Base-by-base conservation (phyloP, 2,888 invertebrate genomes). In the Dynastes grantii region DNA sequence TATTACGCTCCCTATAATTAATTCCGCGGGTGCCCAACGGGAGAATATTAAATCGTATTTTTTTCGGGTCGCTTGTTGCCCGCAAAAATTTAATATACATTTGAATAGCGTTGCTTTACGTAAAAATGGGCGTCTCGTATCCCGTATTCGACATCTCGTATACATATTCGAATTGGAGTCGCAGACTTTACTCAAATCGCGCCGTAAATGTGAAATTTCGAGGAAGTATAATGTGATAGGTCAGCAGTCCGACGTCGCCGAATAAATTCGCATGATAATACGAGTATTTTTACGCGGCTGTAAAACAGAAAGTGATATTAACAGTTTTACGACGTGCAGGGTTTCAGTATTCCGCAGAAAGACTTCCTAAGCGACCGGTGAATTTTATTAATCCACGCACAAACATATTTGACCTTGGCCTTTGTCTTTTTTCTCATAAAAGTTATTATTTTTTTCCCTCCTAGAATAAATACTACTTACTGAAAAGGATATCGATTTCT, bases 391-490 rank as follows among this genome's bases (percentile, higher is more conserved):
- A 70, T 32, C 29, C 51, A 53, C n/a, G 29, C 16, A 71, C 37
- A 71, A 51, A 58, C 32, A 49, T 29, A 53, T 61, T 32, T 8
- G 61, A 73, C 61, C 61, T 61, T 73, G 40, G 13, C 61, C 58
- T 61, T 13, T 32, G 16, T 22, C 61, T 13, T 32, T 73, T 73
- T 58, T 73, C 40, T 58, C 61, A 73, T 73, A 61, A 73, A 73
- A 40, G 45, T 61, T 73, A 61, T 73, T 68, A 51, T 49, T 51
- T 9, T 8, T 16, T 16, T 29, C n/a, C 49, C 22, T 0, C 22
- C 22, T 51, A 65, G 8, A 65, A 40, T 65, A 55, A 22, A 29
- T 11, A 29, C 61, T 5, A 9, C 6, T 29, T 61, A 11, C 6
- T 29, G 5, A 27, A 13, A n/a, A 61, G 16, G 11, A 61, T 49